Conservation (phyloP, 2,797 vertebrate genomes). For the Smutsia gigantea region DNA sequence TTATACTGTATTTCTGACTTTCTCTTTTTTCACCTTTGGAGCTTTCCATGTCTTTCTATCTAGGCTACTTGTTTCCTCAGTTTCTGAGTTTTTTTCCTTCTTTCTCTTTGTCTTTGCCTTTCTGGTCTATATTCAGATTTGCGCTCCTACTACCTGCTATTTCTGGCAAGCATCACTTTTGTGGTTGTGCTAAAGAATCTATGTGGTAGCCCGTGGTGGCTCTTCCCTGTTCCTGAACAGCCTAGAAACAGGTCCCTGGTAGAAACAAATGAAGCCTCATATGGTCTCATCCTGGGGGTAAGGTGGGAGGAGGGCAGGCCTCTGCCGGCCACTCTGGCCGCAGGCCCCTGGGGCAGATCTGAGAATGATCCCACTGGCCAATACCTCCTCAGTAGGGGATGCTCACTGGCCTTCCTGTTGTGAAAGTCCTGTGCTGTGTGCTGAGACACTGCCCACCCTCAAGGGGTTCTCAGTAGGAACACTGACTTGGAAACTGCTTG, state of each 20-base stretch:
- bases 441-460: neutral
- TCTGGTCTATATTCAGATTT: slow-evolving; percentile 90
- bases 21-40: neutral
- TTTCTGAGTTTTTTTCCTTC: neutral
- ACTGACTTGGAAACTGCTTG: neutral
- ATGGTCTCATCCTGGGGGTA: too few relatives aligned
- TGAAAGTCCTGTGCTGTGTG: neutral
- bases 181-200: slow-evolving; percentile 92
- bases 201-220: slow-evolving; percentile 79
- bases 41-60: neutral
- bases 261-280: neutral
- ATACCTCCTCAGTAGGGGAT: neutral
- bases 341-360: neutral
- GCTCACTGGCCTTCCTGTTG: neutral
- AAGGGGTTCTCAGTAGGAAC: neutral
- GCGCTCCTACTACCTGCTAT: slow-evolving; percentile 91
- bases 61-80: neutral
- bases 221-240: neutral
- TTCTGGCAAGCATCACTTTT: slow-evolving; percentile 88
- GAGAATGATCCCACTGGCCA: rapidly evolving
- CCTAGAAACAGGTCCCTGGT: neutral
- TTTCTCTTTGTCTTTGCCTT: neutral
- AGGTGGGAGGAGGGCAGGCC: neutral
- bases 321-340: neutral
- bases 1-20: neutral